Evolutionary conservation across 2,888 invertebrate species (phyloP), one percentile per base, ranked within the genome.

Genomic region (Standfussiana lucernea): DNA sequence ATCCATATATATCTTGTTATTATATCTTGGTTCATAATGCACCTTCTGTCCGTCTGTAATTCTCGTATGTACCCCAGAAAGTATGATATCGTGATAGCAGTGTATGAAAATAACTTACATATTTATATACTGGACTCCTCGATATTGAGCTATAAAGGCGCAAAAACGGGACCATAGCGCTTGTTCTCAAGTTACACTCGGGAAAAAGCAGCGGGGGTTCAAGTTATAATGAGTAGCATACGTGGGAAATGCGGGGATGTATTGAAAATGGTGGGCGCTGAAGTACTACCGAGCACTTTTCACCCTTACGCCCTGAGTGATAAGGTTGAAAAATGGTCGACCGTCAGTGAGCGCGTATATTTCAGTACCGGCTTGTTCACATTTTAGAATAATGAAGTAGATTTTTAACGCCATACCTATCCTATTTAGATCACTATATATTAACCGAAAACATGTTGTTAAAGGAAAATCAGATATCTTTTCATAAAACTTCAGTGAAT

Each of bases 121-220:
- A 32, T 74, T 28, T 53, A 10, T 11, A 35, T 10, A 45, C n/a
- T 28, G n/a, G 32, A 28, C 32, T 75, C 32, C 40, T 35, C 24
- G 21, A 47, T 62, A 40, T 75, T 62, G 15, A 75, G 61, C 40
- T 62, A 32, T 75, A 40, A 75, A 75, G 47, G 32, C 7, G 21
- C n/a, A 61, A 50, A 37, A 50, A 32, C 10, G 21, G 47, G 37
- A 75, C 50, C 32, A 32, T n/a, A 50, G 18, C 0, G 18, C 24
- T 47, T 40, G 28, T 32, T 62, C 62, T 62, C 61, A 75, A 42
- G 40, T 75, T 35, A 75, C 76, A 75, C 32, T 50, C 18, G 15
- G 11, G 7, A 50, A 18, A 42, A 21, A 50, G 2, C 75, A 13
- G n/a, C 75, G 21, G 74, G 61, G 10, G 45, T 1, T 21, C 47